Percentiles rank a stretch among this genome's conserved stretches.
Evolutionary conservation across 2,888 invertebrate genomes (phyloP).

Genomic region (Macrophya annulata): DNA sequence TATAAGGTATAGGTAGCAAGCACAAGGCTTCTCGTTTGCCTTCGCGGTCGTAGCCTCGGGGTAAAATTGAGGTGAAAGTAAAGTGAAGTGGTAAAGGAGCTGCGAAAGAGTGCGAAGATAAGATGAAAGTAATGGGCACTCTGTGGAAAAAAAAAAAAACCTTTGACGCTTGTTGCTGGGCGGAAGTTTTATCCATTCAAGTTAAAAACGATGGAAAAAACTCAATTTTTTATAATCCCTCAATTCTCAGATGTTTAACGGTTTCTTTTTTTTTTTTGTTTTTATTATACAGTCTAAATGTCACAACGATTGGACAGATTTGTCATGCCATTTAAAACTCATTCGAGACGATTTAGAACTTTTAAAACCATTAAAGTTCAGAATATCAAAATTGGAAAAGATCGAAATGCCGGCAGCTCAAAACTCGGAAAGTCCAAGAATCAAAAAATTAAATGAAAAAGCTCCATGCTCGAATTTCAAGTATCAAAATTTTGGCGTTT

Average conservation of each 20-base stretch:
- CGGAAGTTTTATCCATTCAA: conserved; percentile 15
- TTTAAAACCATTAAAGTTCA: no score
- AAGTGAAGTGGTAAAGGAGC: conserved; percentile 23
- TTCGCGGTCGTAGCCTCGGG: background rate
- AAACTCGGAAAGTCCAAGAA: no score
- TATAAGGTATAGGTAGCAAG: background rate
- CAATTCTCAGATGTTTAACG: background rate
- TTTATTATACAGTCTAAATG: background rate
- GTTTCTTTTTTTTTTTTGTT: background rate
- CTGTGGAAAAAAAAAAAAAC: background rate
- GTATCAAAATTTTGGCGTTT: no score
- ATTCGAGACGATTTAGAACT: no score
- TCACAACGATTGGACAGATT: background rate
- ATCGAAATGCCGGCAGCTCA: no score
- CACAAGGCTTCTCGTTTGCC: conserved; percentile 20
- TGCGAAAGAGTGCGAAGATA: conserved; percentile 33
- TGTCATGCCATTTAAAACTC: background rate
- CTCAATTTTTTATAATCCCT: background rate
- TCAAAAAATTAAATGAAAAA: no score
- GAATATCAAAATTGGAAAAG: no score
- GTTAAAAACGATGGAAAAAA: conserved; percentile 30
- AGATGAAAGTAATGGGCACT: conserved; percentile 49
- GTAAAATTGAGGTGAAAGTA: conserved; percentile 51
- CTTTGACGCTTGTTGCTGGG: conserved; percentile 45
- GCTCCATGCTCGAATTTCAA: no score